A percentile compares a stretch with the other conserved stretches of the same genome.
Evolutionary conservation across 2,797 vertebrate species (phyloP).

Genomic region (Manis pentadactyla): DNA sequence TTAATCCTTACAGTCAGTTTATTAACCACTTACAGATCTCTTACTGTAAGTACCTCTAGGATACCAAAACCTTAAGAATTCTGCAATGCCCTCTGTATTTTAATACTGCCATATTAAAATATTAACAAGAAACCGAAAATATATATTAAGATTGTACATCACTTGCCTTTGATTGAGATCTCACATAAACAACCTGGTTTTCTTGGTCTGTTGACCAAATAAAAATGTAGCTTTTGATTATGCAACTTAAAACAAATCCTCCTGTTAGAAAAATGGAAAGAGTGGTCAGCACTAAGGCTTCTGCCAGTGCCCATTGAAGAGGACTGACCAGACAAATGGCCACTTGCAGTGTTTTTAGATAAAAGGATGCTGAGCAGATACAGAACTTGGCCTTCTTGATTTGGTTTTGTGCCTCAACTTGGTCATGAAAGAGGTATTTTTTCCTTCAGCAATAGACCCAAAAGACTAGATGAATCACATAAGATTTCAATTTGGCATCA

Average conservation of each 20-base stretch:
- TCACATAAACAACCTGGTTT: not conserved
- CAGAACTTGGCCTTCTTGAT: not conserved
- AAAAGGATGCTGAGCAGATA: not conserved
- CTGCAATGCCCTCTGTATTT: not conserved
- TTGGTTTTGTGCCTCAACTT: not conserved
- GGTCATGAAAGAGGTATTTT: not conserved
- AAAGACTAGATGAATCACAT: not conserved
- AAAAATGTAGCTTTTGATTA: not conserved
- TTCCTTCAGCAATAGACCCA: not conserved
- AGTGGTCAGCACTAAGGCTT: not conserved
- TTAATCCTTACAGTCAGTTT: not conserved
- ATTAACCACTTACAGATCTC: not conserved
- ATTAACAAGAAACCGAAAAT: not conserved
- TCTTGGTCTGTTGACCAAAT: not conserved
- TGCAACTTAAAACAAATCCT: not conserved
- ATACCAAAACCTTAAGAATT: not conserved
- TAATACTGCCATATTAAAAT: not conserved
- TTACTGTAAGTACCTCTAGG: not conserved
- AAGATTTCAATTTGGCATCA: slow-evolving; percentile 16
- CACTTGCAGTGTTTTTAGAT: not conserved
- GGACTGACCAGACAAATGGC: not conserved
- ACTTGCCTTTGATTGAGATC: slow-evolving; percentile 12
- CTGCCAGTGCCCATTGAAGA: not conserved
- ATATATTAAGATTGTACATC: not conserved
- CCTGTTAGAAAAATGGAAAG: not conserved